These are phyloP conservation scores for Drosophila hamatofila DNA, from an alignment of 2,888 invertebrate genomes.

Conservation along the genomic window DNA sequence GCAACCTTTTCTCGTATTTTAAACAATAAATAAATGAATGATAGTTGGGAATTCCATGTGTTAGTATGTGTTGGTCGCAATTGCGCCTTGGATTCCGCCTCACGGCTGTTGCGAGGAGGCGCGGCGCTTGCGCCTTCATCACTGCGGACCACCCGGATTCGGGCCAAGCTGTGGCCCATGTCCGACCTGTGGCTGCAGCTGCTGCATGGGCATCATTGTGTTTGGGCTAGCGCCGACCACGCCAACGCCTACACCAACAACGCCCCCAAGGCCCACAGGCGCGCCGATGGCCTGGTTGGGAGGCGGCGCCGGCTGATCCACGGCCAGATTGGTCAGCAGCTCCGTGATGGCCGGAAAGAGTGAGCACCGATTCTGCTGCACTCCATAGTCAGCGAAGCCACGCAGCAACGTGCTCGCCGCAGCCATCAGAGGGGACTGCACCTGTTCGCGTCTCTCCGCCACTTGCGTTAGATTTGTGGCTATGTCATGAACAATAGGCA, in stretches of 20 bases:
- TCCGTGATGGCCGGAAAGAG: constrained; percentile 96
- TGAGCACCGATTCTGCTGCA: constrained; percentile 93
- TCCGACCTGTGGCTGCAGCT: constrained; percentile 83
- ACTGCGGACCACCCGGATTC: constrained; percentile 82
- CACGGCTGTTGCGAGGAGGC: constrained; percentile 73
- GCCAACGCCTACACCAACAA: constrained; percentile 66
- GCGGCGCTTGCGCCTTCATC: constrained; percentile 85
- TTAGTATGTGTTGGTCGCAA: constrained; percentile 36
- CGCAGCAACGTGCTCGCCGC: constrained; percentile 89
- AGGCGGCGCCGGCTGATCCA: constrained; percentile 90
- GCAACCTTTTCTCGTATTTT: constrained; percentile 30
- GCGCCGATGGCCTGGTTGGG: constrained; percentile 86
- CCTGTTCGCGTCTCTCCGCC: constrained; percentile 92
- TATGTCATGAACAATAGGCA: constrained; percentile 96
- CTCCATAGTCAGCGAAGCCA: constrained; percentile 91
- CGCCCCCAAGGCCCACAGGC: constrained; percentile 72
- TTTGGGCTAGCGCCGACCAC: constrained; percentile 86
- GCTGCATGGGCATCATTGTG: constrained; percentile 87
- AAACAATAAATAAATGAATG: constrained; percentile 43
- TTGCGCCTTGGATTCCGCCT: constrained; percentile 53
- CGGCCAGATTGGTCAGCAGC: constrained; percentile 93
- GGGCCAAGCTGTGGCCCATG: constrained; percentile 83
- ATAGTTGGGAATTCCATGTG: constrained; percentile 11
- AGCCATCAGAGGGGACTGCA: constrained; percentile 87
- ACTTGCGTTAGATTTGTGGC: constrained; percentile 94